Evolutionary conservation across 2,113 vertebrate species (phyloP).

Genomic region (Gracilinanus agilis): DNA sequence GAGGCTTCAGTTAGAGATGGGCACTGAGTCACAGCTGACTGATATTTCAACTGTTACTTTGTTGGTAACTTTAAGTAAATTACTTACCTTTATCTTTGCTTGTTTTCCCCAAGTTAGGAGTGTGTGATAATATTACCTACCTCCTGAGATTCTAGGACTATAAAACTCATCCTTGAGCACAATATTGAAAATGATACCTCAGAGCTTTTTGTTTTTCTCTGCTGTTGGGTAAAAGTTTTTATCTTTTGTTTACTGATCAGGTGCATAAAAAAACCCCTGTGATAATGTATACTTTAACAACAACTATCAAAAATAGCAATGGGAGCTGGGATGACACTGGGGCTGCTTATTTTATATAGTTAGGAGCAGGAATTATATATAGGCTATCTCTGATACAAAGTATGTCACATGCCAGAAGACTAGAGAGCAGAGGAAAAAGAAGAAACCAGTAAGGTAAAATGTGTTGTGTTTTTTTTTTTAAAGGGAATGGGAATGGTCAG

Average conservation of each 20-base stretch:
- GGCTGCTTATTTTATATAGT: background rate
- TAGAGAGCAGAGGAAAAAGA: background rate
- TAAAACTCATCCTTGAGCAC: background rate
- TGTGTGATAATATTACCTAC: background rate
- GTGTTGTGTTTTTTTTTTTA: background rate
- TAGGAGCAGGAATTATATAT: background rate
- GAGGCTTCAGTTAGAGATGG: conserved; percentile 22
- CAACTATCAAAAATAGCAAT: background rate
- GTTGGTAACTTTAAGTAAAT: conserved; percentile 16
- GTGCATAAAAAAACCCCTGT: conserved; percentile 13
- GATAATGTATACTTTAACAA: background rate
- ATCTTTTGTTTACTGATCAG: background rate
- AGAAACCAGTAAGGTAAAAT: conserved; percentile 3
- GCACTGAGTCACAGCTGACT: background rate
- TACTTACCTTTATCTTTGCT: conserved; percentile 27
- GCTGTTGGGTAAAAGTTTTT: background rate
- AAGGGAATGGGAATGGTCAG: background rate
- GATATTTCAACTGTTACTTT: conserved; percentile 18
- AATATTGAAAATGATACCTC: background rate
- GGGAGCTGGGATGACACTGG: background rate
- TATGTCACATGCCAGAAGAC: too few relatives aligned
- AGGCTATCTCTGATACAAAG: background rate
- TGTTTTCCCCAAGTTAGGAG: background rate
- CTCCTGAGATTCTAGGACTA: conserved; percentile 6
- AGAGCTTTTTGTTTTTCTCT: background rate